These are phyloP conservation scores for Benitochromis conjunctus DNA, from an alignment of 2,113 vertebrate genomes.

Conservation along the genomic window DNA sequence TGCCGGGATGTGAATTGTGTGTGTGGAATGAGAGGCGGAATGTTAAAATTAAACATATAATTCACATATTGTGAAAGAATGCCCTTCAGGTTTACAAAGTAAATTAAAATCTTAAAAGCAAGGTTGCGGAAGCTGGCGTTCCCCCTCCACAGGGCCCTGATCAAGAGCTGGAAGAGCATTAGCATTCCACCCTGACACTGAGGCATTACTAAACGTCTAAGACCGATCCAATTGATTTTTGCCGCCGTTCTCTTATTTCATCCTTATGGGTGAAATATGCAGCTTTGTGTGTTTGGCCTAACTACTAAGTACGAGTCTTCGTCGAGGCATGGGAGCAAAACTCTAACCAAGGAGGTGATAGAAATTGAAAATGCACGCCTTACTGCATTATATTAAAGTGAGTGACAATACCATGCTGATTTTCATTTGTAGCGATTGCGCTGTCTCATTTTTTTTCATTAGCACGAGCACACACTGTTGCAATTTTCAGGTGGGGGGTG, in stretches of 20 bases:
- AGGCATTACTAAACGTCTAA: conserved; percentile 13
- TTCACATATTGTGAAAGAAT: not conserved
- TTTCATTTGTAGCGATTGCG: conserved; percentile 18
- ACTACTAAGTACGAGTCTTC: not conserved
- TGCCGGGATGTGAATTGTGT: not conserved
- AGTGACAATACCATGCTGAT: conserved; percentile 32
- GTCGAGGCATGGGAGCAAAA: not conserved
- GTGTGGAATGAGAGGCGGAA: not conserved
- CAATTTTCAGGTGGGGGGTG: not conserved
- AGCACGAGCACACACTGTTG: not conserved
- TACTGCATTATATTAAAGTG: conserved; percentile 10
- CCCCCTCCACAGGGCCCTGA: conserved; percentile 9
- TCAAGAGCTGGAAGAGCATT: conserved; percentile 32
- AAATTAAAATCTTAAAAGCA: not conserved
- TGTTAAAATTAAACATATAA: not conserved
- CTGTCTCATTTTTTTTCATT: conserved; percentile 22
- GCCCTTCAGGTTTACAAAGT: not conserved
- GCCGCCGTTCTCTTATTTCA: conserved; percentile 23
- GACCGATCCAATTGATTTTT: conserved; percentile 39
- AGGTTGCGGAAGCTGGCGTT: not conserved
- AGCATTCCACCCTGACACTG: conserved; percentile 30
- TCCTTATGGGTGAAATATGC: conserved; percentile 20
- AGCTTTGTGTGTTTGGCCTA: not conserved
- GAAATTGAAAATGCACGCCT: conserved; percentile 22
- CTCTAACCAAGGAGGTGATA: not conserved